Evolutionary conservation across 2,888 invertebrate genomes (phyloP).

Genomic region (Pseudoips prasinana): DNA sequence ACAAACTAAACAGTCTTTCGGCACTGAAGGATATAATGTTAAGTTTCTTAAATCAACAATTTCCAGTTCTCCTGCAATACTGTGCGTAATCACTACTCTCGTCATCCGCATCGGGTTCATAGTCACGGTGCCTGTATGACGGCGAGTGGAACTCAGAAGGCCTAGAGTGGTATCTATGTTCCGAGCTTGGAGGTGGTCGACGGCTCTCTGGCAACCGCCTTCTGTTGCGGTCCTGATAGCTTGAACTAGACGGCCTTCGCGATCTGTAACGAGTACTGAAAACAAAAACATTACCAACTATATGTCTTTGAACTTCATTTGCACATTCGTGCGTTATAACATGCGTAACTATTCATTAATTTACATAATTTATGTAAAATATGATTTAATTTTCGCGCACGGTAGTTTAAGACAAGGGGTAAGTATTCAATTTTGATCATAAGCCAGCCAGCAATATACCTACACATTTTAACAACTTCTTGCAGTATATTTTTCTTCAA

Average conservation of each 20-base stretch:
- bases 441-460: too few relatives aligned
- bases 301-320: conserved; percentile 49
- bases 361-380: conserved; percentile 26
- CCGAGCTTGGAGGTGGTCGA: conserved; percentile 21
- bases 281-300: conserved; percentile 29
- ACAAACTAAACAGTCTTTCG: conserved; percentile 20
- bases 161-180: conserved; percentile 31
- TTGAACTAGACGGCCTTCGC: conserved; percentile 55
- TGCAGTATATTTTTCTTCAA: too few relatives aligned
- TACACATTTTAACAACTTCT: too few relatives aligned
- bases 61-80: conserved; percentile 59
- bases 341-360: conserved; percentile 33
- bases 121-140: conserved; percentile 43
- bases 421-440: too few relatives aligned
- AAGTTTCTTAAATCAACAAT: conserved; percentile 41
- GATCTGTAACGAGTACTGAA: conserved; percentile 53
- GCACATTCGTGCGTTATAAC: conserved; percentile 33
- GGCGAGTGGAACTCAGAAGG: conserved; percentile 29
- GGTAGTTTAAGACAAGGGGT: too few relatives aligned
- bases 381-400: conserved; percentile 25
- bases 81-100: conserved; percentile 46
- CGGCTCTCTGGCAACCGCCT: conserved; percentile 54
- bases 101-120: conserved; percentile 47
- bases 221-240: conserved; percentile 59
- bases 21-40: conserved; percentile 11